phyloP scores from a whole-genome alignment of 1,140 invertebrate genomes.

The Aphis craccivora region DNA sequence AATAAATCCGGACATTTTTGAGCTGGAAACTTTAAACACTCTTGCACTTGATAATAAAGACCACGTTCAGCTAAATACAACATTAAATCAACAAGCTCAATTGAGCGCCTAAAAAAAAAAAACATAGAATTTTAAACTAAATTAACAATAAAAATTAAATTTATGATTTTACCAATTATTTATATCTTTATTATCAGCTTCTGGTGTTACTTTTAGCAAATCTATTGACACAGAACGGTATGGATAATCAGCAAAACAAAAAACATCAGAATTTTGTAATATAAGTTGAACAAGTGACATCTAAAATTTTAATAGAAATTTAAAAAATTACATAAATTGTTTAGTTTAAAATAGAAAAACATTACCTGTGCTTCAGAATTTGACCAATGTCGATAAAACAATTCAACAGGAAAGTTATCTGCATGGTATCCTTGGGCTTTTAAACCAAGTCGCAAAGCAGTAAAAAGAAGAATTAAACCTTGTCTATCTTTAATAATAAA shows the following conservation, averaged over 20 bases:
- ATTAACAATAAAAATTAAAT: neutral
- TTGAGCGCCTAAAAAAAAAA: slow-evolving; percentile 70
- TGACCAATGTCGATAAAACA: slow-evolving; percentile 89
- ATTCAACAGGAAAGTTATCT: slow-evolving; percentile 86
- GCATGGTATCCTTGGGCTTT: slow-evolving; percentile 75
- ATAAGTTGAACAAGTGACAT: slow-evolving; percentile 87
- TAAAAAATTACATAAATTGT: neutral
- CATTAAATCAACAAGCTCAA: slow-evolving; percentile 89
- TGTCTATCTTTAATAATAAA: slow-evolving; percentile 88
- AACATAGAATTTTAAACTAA: neutral
- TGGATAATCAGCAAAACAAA: slow-evolving; percentile 91
- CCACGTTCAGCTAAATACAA: slow-evolving; percentile 87
- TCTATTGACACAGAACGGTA: slow-evolving; percentile 86
- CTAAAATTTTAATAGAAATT: slow-evolving; percentile 65
- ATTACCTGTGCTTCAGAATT: slow-evolving; percentile 83
- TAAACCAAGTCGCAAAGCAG: slow-evolving; percentile 77
- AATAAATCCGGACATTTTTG: slow-evolving; percentile 94
- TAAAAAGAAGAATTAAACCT: slow-evolving; percentile 81
- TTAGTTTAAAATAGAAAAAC: slow-evolving; percentile 35
- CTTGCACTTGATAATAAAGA: slow-evolving; percentile 81
- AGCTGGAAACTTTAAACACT: slow-evolving; percentile 90
- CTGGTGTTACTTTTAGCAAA: slow-evolving; percentile 85
- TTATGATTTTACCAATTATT: slow-evolving; percentile 74
- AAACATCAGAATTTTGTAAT: slow-evolving; percentile 89
- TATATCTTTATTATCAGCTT: slow-evolving; percentile 91